phyloP scores from a whole-genome alignment of 2,113 vertebrate species.

The Axis porcinus region DNA sequence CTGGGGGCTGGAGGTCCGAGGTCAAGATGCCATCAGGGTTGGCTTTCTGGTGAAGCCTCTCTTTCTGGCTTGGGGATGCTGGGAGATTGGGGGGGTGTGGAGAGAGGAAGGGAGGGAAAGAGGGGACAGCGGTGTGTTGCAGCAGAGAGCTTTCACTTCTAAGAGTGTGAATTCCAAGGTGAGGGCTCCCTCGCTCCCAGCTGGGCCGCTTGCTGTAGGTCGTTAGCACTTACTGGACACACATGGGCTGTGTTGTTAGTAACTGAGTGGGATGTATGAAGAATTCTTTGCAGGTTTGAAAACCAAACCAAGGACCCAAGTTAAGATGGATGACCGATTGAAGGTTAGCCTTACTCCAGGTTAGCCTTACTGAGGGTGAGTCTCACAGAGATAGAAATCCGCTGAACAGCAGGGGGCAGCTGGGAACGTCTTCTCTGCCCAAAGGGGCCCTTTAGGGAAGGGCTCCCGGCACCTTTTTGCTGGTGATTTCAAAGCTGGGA shows the following conservation, averaged over 20 bases:
- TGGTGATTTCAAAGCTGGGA: not conserved
- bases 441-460: not conserved
- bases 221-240: not conserved
- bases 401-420: not conserved
- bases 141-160: not conserved
- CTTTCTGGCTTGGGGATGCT: not conserved
- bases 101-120: too few species aligned
- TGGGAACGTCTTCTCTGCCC: not conserved
- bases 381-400: not conserved
- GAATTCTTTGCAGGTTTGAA: not conserved
- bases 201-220: not conserved
- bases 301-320: not conserved
- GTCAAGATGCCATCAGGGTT: too few species aligned
- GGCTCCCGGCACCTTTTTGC: not conserved
- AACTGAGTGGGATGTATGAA: not conserved
- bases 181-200: not conserved
- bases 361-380: not conserved
- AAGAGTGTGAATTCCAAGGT: fast-evolving
- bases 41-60: not conserved
- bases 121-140: not conserved
- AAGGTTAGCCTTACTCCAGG: not conserved
- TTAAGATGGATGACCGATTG: not conserved
- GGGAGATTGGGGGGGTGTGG: not conserved
- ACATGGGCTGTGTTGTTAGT: not conserved
- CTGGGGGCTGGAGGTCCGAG: not conserved